Conservation (phyloP, 37 sponge, comb jelly and placozoan genomes). For the Chondrosia reniformis region DNA sequence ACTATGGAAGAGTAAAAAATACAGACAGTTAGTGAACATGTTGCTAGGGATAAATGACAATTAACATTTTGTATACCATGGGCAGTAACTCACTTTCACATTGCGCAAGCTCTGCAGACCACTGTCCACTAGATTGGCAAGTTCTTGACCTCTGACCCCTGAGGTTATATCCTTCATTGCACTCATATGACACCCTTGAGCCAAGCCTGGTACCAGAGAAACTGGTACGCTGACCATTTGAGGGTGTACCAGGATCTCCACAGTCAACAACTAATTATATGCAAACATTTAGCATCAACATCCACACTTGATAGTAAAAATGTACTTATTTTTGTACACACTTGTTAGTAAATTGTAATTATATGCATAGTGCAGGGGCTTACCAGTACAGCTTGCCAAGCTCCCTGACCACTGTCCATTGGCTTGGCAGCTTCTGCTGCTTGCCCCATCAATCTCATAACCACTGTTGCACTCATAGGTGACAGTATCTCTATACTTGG, state of each 20-base stretch:
- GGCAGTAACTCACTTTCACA: slow-evolving; percentile 15
- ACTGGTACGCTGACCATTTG: not conserved
- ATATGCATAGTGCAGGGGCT: not conserved
- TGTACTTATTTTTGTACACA: too few relatives aligned
- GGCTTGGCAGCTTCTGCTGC: slow-evolving; percentile 38
- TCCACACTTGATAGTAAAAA: too few relatives aligned
- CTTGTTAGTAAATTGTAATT: too few relatives aligned
- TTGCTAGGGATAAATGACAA: too few relatives aligned
- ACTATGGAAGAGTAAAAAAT: not conserved
- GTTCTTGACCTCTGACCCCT: not conserved
- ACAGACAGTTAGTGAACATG: not conserved
- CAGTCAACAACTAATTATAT: not conserved
- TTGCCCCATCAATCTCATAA: slow-evolving; percentile 35
- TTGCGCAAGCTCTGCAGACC: slow-evolving; percentile 16
- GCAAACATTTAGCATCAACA: too few relatives aligned
- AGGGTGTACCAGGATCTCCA: not conserved
- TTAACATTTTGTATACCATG: not conserved
- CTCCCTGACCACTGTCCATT: slow-evolving; percentile 56
- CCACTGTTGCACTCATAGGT: slow-evolving; percentile 50
- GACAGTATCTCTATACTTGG: slow-evolving; percentile 18
- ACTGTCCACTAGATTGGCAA: slow-evolving; percentile 27
- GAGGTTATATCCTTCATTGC: not conserved
- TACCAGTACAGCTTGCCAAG: slow-evolving; percentile 56
- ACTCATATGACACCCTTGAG: not conserved
- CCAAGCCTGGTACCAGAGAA: not conserved